A percentile compares a stretch with the other conserved stretches of the same genome.
Evolutionary conservation across 2,113 vertebrate genomes (phyloP).

Genomic region (Xyrauchen texanus): DNA sequence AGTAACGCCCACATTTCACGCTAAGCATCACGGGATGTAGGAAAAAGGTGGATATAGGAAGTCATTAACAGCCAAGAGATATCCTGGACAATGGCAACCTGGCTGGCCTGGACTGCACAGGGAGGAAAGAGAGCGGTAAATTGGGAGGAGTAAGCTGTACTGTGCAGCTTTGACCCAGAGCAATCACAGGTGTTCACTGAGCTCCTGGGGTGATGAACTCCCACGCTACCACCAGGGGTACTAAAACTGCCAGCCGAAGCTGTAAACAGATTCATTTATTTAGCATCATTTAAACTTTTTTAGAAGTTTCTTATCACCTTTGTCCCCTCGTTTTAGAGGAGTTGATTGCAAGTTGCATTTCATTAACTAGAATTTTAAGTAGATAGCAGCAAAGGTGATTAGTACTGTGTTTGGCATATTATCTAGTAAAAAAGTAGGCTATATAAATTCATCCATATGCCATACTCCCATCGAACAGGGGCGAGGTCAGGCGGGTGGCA

Average conservation of each 20-base stretch:
- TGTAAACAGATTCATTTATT: constrained; percentile 36
- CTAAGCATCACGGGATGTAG: no score
- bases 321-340: background rate
- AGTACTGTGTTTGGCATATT: no score
- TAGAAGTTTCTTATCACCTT: constrained; percentile 45
- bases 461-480: no score
- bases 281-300: constrained; percentile 57
- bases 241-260: constrained; percentile 28
- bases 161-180: constrained; percentile 61
- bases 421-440: no score
- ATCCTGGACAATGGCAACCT: constrained; percentile 75
- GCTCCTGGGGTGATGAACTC: constrained; percentile 43
- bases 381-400: background rate
- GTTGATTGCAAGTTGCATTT: background rate
- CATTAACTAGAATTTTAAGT: background rate
- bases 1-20: no score
- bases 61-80: constrained; percentile 81
- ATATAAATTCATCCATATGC: no score
- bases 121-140: background rate
- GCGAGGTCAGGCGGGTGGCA: no score
- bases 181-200: constrained; percentile 27
- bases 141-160: constrained; percentile 52
- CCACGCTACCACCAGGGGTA: constrained; percentile 9
- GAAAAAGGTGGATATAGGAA: constrained; percentile 67
- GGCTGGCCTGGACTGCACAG: constrained; percentile 57